Conservation (phyloP, 2,113 vertebrate species). For the Bothrops jararaca region DNA sequence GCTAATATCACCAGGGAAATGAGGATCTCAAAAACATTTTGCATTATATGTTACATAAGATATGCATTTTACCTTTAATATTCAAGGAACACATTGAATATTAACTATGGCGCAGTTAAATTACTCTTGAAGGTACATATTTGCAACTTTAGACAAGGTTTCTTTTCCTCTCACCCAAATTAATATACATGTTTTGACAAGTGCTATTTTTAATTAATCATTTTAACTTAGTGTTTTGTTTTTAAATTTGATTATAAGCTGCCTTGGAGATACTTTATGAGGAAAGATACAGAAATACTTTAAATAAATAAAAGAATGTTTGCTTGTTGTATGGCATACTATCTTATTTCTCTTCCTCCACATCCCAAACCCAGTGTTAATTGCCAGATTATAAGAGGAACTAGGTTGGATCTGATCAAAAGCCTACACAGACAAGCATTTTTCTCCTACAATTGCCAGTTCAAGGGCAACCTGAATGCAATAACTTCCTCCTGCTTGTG, state of each 20-base stretch:
- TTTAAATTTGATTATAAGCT: not conserved
- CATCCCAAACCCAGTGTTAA: not conserved
- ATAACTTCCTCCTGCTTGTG: not conserved
- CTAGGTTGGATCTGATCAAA: not conserved
- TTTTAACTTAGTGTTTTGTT: not conserved
- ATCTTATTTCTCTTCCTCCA: not conserved
- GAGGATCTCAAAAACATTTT: not conserved
- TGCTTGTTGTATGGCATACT: not conserved
- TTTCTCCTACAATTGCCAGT: not conserved
- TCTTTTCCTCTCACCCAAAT: not conserved
- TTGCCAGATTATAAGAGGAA: not conserved
- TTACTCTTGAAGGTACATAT: not conserved
- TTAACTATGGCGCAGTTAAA: not conserved
- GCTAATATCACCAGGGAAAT: not conserved
- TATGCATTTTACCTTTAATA: not conserved
- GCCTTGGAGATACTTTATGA: not conserved
- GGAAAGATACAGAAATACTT: not conserved
- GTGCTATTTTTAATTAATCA: not conserved
- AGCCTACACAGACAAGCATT: not conserved
- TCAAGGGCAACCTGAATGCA: not conserved
- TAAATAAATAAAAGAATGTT: not conserved
- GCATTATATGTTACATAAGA: not conserved
- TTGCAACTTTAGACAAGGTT: not conserved
- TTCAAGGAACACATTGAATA: not conserved
- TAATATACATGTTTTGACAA: not conserved